Base-by-base conservation (phyloP, 2,113 vertebrate genomes). In the Raja brachyura region DNA sequence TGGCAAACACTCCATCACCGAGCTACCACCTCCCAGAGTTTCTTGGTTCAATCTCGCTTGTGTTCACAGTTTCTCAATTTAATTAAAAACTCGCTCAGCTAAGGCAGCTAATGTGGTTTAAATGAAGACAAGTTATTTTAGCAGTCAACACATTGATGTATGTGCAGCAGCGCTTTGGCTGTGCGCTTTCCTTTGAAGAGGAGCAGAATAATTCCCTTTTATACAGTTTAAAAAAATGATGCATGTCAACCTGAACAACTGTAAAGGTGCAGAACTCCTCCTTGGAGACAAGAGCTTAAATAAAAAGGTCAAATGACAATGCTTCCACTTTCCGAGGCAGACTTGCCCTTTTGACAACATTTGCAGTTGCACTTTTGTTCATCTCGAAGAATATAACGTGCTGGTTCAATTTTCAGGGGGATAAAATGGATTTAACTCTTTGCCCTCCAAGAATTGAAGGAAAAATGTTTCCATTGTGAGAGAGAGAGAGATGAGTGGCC, bases 221-320 rank as follows among this genome's bases (percentile, higher is more conserved):
- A 63, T 61, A 86, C 56, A 61, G 28, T 28, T 61, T 11, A 48
- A 48, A 83, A 83, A 61, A 85, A 56, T n/a, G 22, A 86, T 86
- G 56, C 28, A 86, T 63, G 25, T n/a, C n/a, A 61, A 25, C 83
- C 83, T 61, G 83, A 86, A n/a, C 83, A 63, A 86, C 56, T 63
- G 56, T 86, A 86, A 11, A 48, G 61, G 28, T 61, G 56, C 83
- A 61, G 61, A 86, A n/a, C 61, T 63, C 54, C 54, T 86, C 56
- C 83, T 31, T 86, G 7, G 83, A 86, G 56, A 61, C 83, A 61
- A n/a, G 83, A 86, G 83, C 83, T 63, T 14, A 61, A 22, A 86
- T 86, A 86, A 86, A 86, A 86, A 86, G 83, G 59, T 86, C 83
- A 86, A 86, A 31, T 31, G 28, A 86, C 83, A 86, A 63, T 31